Percentiles rank a stretch among this genome's conserved stretches.
Evolutionary conservation across 2,888 invertebrate genomes (phyloP).

Genomic region (Parelbella ahira): DNA sequence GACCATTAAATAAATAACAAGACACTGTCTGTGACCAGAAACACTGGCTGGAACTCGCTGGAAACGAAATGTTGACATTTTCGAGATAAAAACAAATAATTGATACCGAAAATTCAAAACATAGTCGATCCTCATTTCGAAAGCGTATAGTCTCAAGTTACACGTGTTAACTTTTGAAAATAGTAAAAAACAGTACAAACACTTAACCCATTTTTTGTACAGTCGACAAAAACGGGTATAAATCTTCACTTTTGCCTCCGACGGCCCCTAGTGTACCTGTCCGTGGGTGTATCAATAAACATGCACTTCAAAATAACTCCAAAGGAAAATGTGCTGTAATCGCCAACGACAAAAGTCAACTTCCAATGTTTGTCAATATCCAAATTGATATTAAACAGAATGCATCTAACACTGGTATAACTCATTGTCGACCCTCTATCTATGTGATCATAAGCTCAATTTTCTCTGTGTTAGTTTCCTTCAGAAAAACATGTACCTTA

Average conservation of each 20-base stretch:
- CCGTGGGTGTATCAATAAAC: slow-evolving; percentile 34
- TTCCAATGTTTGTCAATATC: slow-evolving; percentile 4
- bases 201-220: slow-evolving; percentile 63
- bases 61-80: no score
- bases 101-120: no score
- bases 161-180: slow-evolving; percentile 54
- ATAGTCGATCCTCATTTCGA: slow-evolving; percentile 9
- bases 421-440: slow-evolving; percentile 29
- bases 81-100: no score
- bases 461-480: background rate
- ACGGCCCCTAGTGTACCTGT: slow-evolving; percentile 45
- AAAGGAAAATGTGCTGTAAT: slow-evolving; percentile 30
- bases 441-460: background rate
- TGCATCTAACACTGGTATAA: slow-evolving; percentile 32
- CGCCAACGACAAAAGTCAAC: background rate
- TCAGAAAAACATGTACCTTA: slow-evolving; percentile 26
- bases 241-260: slow-evolving; percentile 52
- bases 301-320: slow-evolving; percentile 38
- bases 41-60: no score
- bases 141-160: slow-evolving; percentile 39
- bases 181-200: slow-evolving; percentile 46
- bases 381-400: slow-evolving; percentile 30
- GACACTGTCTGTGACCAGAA: no score
- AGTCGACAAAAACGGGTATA: slow-evolving; percentile 55
- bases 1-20: no score